Conservation (phyloP, 2,888 invertebrate genomes). For the Ochlodes sylvanus region DNA sequence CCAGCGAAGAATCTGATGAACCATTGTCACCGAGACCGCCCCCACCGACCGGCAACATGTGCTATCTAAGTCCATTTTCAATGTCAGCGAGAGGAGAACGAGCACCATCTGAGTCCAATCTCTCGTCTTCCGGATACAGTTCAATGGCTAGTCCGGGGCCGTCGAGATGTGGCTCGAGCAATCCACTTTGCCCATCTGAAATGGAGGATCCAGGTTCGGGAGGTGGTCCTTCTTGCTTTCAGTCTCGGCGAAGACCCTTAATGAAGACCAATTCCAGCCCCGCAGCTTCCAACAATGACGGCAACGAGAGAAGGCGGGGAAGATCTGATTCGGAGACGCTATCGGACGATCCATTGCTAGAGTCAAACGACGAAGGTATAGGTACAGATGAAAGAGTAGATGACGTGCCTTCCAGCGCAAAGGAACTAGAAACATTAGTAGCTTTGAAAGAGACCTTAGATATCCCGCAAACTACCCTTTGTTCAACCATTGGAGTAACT, state of each 20-base stretch:
- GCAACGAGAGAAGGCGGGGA: constrained; percentile 83
- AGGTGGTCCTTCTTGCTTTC: constrained; percentile 80
- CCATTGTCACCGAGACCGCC: constrained; percentile 87
- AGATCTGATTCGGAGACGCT: constrained; percentile 90
- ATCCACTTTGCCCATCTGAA: constrained; percentile 90
- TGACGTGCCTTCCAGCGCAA: constrained; percentile 89
- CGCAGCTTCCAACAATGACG: constrained; percentile 71
- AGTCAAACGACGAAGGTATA: constrained; percentile 92
- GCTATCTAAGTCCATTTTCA: constrained; percentile 91
- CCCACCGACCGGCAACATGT: constrained; percentile 85
- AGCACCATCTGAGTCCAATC: constrained; percentile 92
- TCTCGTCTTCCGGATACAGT: constrained; percentile 93
- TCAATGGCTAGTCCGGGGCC: constrained; percentile 94
- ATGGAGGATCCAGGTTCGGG: constrained; percentile 90
- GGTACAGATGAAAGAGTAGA: constrained; percentile 91
- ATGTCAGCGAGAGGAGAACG: constrained; percentile 89
- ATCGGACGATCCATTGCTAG: constrained; percentile 89
- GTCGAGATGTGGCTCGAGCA: constrained; percentile 92
- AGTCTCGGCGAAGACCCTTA: constrained; percentile 85
- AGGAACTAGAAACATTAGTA: constrained; percentile 82
- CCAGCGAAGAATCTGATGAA: constrained; percentile 92
- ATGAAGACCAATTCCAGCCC: constrained; percentile 86
- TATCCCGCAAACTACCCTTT: constrained; percentile 70
- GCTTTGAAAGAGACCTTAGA: constrained; percentile 76
- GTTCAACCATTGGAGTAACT: constrained; percentile 79